These are phyloP conservation scores for Thereva nobilitata DNA, from an alignment of 2,888 invertebrate species.

Conservation along the genomic window DNA sequence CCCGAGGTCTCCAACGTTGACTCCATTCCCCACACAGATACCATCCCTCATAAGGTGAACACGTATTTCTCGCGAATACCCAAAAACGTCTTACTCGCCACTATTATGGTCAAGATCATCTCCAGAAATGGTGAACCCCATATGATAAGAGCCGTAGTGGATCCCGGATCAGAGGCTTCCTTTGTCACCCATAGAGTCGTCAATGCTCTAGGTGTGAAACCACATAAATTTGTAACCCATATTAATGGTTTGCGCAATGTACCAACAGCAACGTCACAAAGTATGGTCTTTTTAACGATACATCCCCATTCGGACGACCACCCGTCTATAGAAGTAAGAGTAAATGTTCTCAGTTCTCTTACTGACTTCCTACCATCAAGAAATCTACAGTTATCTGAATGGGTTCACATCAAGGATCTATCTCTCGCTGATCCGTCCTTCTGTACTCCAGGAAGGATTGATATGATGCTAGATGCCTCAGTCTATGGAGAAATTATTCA, in stretches of 20 bases:
- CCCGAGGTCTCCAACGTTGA: background rate
- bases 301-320: background rate
- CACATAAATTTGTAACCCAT: background rate
- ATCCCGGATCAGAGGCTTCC: background rate
- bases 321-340: background rate
- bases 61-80: background rate
- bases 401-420: background rate
- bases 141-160: background rate
- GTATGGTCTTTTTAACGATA: background rate
- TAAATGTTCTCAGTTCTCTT: background rate
- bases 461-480: background rate
- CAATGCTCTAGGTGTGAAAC: background rate
- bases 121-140: too few relatives aligned
- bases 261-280: background rate
- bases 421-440: background rate
- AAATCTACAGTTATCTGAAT: background rate
- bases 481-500: background rate
- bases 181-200: background rate
- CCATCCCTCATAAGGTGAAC: background rate
- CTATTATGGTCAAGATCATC: background rate
- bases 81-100: background rate
- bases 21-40: background rate
- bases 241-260: background rate
- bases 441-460: too few relatives aligned
- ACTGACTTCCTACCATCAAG: background rate